Evolutionary conservation across 1,140 invertebrate species (phyloP).

Genomic region (Psilanteris sp.): DNA sequence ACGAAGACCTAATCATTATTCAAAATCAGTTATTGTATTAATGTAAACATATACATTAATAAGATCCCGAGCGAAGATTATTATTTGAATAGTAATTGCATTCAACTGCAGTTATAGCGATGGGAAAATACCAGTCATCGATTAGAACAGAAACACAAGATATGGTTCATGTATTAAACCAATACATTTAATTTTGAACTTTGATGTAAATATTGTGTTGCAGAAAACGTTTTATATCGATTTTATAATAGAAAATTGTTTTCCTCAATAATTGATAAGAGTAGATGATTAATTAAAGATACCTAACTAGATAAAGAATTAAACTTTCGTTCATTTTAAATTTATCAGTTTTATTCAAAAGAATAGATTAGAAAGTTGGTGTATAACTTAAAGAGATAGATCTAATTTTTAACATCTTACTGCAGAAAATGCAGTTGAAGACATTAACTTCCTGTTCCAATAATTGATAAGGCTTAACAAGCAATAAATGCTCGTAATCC

Average conservation of each 20-base stretch:
- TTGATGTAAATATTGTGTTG: too few species aligned
- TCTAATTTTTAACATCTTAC: too few species aligned
- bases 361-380: constrained; percentile 28
- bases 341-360: background rate
- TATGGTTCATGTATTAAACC: constrained; percentile 24
- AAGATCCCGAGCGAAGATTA: constrained; percentile 34
- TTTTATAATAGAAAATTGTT: constrained; percentile 27
- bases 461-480: too few species aligned
- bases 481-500: too few species aligned
- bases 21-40: constrained; percentile 10
- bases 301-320: too few species aligned
- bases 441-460: too few species aligned
- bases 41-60: constrained; percentile 15
- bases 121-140: constrained; percentile 36
- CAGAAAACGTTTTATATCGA: too few species aligned
- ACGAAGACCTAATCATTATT: background rate
- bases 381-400: background rate
- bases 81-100: constrained; percentile 53
- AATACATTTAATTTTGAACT: constrained; percentile 19
- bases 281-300: constrained; percentile 7
- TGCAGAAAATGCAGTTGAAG: too few species aligned
- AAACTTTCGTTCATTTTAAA: constrained; percentile 8
- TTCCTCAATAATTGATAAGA: constrained; percentile 5
- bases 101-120: constrained; percentile 12
- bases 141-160: constrained; percentile 24